These are phyloP conservation scores for Wasmannia auropunctata DNA, from an alignment of 1,140 invertebrate species.

Conservation along the genomic window DNA sequence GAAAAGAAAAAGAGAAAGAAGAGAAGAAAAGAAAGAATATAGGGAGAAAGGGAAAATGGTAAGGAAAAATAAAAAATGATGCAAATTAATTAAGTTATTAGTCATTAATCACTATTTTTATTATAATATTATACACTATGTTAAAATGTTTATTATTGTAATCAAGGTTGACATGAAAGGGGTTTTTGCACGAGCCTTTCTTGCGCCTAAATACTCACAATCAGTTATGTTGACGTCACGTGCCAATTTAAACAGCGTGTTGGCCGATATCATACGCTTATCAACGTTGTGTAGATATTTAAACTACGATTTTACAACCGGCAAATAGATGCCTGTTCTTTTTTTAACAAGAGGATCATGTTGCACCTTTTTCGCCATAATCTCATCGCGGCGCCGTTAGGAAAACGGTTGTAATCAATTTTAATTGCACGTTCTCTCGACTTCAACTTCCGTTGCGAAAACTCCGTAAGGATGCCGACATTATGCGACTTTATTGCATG, in stretches of 20 bases:
- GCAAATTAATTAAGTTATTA: background rate
- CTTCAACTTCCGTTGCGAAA: background rate
- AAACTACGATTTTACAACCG: background rate
- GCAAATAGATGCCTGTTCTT: background rate
- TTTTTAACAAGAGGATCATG: background rate
- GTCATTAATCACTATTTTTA: background rate
- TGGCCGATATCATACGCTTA: slow-evolving; percentile 24
- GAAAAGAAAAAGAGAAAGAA: no score
- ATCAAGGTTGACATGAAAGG: background rate
- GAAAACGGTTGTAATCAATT: slow-evolving; percentile 36
- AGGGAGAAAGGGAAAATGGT: no score
- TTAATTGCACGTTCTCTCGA: slow-evolving; percentile 9
- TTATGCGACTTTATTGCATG: slow-evolving; percentile 16
- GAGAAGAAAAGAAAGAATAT: no score
- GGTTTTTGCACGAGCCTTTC: background rate
- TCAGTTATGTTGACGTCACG: slow-evolving; percentile 9
- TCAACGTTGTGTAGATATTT: background rate
- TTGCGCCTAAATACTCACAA: background rate
- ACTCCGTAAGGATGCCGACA: background rate
- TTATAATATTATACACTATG: background rate
- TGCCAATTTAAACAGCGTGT: slow-evolving; percentile 6
- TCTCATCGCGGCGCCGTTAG: slow-evolving; percentile 9
- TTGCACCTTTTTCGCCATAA: background rate
- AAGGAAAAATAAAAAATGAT: background rate
- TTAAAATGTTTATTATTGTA: background rate